Base-by-base conservation (phyloP, 1,140 invertebrate species). In the Microplitis demolitor region DNA sequence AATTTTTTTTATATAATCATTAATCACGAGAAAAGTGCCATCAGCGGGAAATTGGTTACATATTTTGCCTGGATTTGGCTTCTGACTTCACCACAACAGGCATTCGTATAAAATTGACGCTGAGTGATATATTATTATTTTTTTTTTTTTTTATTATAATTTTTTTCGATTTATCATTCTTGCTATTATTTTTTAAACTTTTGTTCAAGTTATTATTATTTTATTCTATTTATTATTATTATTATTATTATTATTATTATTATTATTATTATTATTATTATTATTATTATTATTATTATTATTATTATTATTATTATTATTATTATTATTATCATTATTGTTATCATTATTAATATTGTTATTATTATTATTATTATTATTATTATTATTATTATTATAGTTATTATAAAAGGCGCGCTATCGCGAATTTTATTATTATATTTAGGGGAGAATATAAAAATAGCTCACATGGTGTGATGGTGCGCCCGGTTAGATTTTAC, bases 81-180 rank as follows among this genome's bases (percentile, higher is more conserved):
- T 31, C 14, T 16, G 13, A 51, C 13, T 3, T 51, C 16, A 13
- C n/a, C 53, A 56, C 16, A 56, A 13, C 37, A 66, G 45, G 16
- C 45, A 14, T 78, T 83, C 77, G 83, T 86, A 86, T 82, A 85
- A 86, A 86, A 85, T 86, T 86, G 83, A 87, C 83, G 78, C 82
- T 85, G 85, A 83, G 81, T 86, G 80, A 84, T 83, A 56, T 66
- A 60, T 50, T 45, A 5, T 45, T 45, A 5, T 45, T 45, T 45
- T 45, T 45, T 8, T 39, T 39, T 5, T 45, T 9, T 9, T 45
- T 45, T 45, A 45, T 63, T 69, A 5, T 70, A 3, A 74, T 33
- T 56, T 60, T 66, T 16, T 11, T 2, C 33, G 34, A n/a, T 16
- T 66, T 51, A n/a, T 63, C 31, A 2, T 9, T 72, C 4, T 54